Percentiles rank a stretch among this genome's conserved stretches.
Evolutionary conservation across 2,113 vertebrate species (phyloP).

Genomic region (Malurus melanocephalus): DNA sequence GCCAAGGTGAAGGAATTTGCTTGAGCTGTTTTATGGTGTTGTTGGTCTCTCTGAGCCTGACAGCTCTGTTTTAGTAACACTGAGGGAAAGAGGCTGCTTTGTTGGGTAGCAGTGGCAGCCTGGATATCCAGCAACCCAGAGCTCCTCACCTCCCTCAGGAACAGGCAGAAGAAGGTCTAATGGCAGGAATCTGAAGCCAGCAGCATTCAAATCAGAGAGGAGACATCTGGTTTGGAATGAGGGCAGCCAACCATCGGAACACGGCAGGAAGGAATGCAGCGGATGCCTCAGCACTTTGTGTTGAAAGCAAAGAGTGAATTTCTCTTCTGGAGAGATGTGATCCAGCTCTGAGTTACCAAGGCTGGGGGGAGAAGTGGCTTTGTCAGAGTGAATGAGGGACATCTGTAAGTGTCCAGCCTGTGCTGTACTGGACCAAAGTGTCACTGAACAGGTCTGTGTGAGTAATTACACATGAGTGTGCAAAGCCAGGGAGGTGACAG

Average conservation of each 20-base stretch:
- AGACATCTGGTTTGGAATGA: constrained; percentile 26
- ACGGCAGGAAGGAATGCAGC: neutral
- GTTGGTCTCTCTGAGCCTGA: neutral
- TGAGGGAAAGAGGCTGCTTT: rapidly evolving
- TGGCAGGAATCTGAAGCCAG: neutral
- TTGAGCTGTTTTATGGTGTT: neutral
- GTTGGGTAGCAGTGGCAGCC: neutral
- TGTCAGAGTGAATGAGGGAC: neutral
- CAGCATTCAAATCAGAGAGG: neutral
- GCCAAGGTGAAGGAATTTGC: neutral
- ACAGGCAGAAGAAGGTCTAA: neutral
- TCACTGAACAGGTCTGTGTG: neutral
- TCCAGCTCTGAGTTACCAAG: rapidly evolving
- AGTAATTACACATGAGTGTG: neutral
- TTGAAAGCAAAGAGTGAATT: constrained; percentile 17
- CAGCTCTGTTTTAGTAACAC: neutral
- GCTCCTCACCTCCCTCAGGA: neutral
- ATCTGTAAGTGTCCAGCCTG: neutral
- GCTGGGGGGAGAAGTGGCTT: neutral
- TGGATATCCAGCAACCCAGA: neutral
- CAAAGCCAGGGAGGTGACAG: neutral
- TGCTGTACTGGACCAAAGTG: neutral
- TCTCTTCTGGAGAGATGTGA: neutral
- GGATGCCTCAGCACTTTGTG: neutral
- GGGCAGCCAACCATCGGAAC: neutral